phyloP scores from a whole-genome alignment of 2,797 vertebrate species.

The Limnodromus scolopaceus region DNA sequence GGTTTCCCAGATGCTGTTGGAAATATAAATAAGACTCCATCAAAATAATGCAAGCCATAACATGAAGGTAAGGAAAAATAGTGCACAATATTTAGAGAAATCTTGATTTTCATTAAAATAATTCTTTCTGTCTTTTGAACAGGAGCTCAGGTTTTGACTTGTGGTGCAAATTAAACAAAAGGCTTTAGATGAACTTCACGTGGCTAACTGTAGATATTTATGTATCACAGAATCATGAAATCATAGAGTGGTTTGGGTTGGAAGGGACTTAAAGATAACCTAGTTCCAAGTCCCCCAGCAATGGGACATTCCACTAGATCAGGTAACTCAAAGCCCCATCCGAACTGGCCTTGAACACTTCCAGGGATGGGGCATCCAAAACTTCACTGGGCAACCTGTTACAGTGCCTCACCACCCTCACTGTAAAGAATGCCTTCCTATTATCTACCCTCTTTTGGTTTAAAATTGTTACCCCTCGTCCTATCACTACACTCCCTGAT shows the following conservation, averaged over 20 bases:
- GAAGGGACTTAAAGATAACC: not conserved
- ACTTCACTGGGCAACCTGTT: not conserved
- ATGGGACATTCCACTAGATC: not conserved
- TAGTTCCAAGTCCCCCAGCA: not conserved
- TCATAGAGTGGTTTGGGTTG: not conserved
- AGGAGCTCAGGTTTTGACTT: not conserved
- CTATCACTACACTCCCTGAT: not conserved
- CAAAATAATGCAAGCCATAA: not conserved
- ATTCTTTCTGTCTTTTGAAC: not conserved
- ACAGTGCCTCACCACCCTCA: not conserved
- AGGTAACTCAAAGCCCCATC: not conserved
- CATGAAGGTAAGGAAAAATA: not conserved
- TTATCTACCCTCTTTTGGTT: not conserved
- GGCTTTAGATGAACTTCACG: not conserved
- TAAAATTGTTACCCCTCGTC: not conserved
- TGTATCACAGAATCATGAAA: not conserved
- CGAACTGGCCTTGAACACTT: not conserved
- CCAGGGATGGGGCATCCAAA: not conserved
- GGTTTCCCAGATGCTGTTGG: not conserved
- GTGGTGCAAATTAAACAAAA: not conserved
- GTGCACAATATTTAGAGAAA: not conserved
- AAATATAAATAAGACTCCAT: not conserved
- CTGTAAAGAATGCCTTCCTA: not conserved
- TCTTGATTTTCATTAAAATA: not conserved
- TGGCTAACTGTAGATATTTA: not conserved